Base-by-base conservation (phyloP, 2,888 invertebrate species). In the Nomada hirtipes region DNA sequence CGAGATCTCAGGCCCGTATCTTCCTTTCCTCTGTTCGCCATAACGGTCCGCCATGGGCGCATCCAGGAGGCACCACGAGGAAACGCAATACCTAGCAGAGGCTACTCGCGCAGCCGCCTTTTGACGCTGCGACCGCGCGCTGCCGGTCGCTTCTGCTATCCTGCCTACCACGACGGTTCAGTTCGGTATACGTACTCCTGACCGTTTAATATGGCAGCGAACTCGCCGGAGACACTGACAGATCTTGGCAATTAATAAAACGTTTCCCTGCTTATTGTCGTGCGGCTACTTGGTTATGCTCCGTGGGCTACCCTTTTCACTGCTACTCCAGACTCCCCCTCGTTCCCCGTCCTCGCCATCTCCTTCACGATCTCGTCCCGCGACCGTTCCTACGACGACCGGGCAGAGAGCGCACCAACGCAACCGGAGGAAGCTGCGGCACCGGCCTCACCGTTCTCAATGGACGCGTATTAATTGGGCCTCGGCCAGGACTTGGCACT, bases 381-480 rank as follows among this genome's bases (percentile, higher is more conserved):
- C 36, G 50, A 42, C 15, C 61, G 53, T 61, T 65, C 83, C 80
- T 82, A 79, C 82, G 82, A 23, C 73, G 77, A 76, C 60, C 52
- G 60, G 55, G 47, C 65, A 36, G 82, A 86, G 47, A 52, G 64
- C 50, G 70, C 76, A 76, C 77, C 77, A 53, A 52, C 75, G 36
- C 36, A 36, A 36, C 36, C 36, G 44, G 76, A 76, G 70, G 57
- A 42, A 44, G 85, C 80, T 85, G 79, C 89, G 23, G 57, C 64
- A n/a, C 26, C 88, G 88, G 50, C n/a, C 10, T 10, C 60, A n/a
- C 15, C n/a, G 11, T 90, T 91, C 90, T 89, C 89, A 92, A 91
- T 90, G 91, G 93, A 93, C 92, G 89, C 91, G 92, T 92, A 93
- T 93, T 93, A 93, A 93, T 93, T 92, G 93, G 92, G 90, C 90